phyloP scores from a whole-genome alignment of 2,113 vertebrate species.

The Seriola quinqueradiata region DNA sequence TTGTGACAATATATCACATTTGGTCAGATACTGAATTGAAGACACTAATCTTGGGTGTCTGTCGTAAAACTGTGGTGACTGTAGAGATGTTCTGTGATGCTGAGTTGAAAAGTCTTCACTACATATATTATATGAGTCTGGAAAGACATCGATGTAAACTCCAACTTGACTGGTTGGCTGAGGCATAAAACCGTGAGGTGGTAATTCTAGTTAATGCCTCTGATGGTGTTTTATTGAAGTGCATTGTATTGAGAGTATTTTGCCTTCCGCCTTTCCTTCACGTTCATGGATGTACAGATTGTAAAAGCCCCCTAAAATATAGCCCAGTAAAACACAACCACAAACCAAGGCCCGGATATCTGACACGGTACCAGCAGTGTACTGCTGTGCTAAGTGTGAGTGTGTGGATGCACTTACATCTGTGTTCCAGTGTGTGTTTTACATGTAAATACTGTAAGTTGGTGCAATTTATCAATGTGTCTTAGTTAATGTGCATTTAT shows the following conservation, averaged over 20 bases:
- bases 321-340: conserved; percentile 9
- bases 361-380: conserved; percentile 14
- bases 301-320: conserved; percentile 9
- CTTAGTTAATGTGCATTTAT: background rate
- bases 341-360: background rate
- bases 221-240: conserved; percentile 15
- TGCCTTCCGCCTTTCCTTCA: background rate
- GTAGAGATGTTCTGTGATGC: too few relatives aligned
- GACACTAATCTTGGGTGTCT: too few relatives aligned
- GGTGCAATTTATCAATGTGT: conserved; percentile 1
- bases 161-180: too few relatives aligned
- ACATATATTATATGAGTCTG: too few relatives aligned
- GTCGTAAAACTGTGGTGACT: too few relatives aligned
- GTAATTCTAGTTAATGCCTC: background rate
- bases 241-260: conserved; percentile 8
- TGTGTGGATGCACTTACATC: background rate
- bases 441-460: background rate
- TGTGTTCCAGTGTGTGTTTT: background rate
- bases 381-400: background rate
- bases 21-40: too few relatives aligned
- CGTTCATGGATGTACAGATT: conserved; percentile 3
- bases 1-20: too few relatives aligned
- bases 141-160: too few relatives aligned
- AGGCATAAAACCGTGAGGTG: too few relatives aligned
- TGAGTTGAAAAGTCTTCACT: too few relatives aligned